Base-by-base conservation (phyloP, 2,113 vertebrate genomes). In the Lampris megalopsis region DNA sequence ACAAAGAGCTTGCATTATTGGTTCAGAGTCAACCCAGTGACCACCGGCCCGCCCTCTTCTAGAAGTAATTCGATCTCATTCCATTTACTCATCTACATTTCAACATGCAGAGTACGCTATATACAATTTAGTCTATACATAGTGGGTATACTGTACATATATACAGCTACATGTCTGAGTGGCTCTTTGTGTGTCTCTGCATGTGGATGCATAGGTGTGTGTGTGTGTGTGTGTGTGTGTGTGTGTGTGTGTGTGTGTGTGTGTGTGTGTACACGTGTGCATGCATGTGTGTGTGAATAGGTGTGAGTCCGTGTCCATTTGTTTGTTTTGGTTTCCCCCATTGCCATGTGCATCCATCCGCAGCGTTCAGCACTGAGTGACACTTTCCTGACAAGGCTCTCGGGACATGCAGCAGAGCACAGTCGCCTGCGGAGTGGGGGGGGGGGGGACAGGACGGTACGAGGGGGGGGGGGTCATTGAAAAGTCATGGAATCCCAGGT, bases 51-150 rank as follows among this genome's bases (percentile, higher is more conserved):
- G 71, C 63, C 61, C 77, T 85, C 24, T 5, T 67, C 43, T 75
- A 81, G 78, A 75, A 73, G 50, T 88, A 86, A 77, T 82, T 24
- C 24, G 85, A 64, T 76, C 71, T 70, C 43, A 52, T 80, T 85
- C 81, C 63, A 45, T 52, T 10, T 41, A 13, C 38, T 42, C 81
- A 81, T 86, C 86, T 89, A 89, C 83, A 92, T 75, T 80, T 86
- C 90, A 88, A 73, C 93, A 93, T 94, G 93, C 93, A 93, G 69
- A 85, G 82, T 76, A 88, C 73, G 82, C 84, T 70, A 53, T 42
- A 24, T 36, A 64, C 87, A 80, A 86, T 77, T 83, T 79, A 70
- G 76, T 83, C 88, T 91, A 90, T 91, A 87, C 81, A 91, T 85
- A 82, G 53, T 80, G 73, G 69, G 77, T 80, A 91, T 78, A 86